Conservation (phyloP, 2,797 vertebrate genomes). For the Phrynocephalus vlangalii region DNA sequence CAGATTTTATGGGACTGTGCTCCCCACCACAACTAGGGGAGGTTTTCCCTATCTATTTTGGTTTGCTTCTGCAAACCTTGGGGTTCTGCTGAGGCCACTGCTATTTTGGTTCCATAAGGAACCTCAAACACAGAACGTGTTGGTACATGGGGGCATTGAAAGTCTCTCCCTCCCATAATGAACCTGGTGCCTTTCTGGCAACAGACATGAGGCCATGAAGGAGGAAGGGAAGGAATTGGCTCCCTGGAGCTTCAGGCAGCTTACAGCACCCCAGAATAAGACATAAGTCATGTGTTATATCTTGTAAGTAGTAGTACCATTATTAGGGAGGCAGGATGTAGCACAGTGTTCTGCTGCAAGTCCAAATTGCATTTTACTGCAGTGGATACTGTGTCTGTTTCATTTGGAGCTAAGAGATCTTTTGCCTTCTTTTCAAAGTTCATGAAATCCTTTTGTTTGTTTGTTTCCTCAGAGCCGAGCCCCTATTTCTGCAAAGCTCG, state of each 20-base stretch:
- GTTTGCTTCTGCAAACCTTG: not conserved
- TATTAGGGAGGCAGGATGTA: not conserved
- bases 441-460: constrained; percentile 21
- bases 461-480: constrained; percentile 85
- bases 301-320: not conserved
- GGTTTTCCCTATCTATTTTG: not conserved
- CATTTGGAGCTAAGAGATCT: not conserved
- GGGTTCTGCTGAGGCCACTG: not conserved
- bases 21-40: not conserved
- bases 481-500: constrained; percentile 94
- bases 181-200: not conserved
- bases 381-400: not conserved
- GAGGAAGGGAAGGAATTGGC: not conserved
- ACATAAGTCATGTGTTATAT: not conserved
- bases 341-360: not conserved
- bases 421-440: not conserved
- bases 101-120: too few species aligned
- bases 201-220: not conserved
- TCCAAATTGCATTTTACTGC: not conserved
- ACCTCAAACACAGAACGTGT: not conserved
- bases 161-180: not conserved
- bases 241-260: not conserved
- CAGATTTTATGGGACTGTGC: too few species aligned
- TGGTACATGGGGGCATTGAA: not conserved
- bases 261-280: not conserved